Base-by-base conservation (phyloP, 2,797 vertebrate species). In the Remorina albescens region DNA sequence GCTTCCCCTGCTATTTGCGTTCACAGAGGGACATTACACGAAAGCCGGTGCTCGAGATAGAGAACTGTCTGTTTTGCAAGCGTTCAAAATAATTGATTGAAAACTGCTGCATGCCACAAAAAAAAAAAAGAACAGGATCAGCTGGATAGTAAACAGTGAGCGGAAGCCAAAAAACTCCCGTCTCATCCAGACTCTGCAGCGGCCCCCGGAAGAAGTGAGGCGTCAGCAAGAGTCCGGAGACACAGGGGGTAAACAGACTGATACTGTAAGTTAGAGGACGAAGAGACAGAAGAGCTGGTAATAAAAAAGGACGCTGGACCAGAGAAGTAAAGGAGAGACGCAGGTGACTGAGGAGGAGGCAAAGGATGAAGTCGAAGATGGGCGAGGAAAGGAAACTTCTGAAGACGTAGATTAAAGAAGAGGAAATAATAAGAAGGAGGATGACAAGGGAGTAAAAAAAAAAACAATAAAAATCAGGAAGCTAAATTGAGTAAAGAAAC, bases 121-220 rank as follows among this genome's bases (percentile, higher is more conserved):
- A n/a, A n/a, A n/a, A n/a, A n/a, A 47, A 86, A 88, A 86, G 72
- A 75, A 83, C 87, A 59, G 70, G 75, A 86, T 89, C 88, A 90
- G 82, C 84, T 36, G 13, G 70, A 80, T 70, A 58, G 75, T 21
- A 73, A 86, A 81, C 67, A 37, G 60, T 0, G 64, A 81, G 34
- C 59, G 34, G 69, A 61, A 82, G 86, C 83, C 80, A 87, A 79
- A 80, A 77, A n/a, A n/a, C n/a, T n/a, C 51, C 46, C 18, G 6
- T 74, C 60, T 62, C 42, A 25, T 66, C 68, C 69, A 46, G 51
- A 76, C 67, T 75, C 65, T 75, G 77, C 66, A 30, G 71, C 37
- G 18, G 46, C 70, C 71, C 71, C 32, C 74, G 28, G 12, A 47
- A 55, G 67, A 85, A 88, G 32, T 73, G 83, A 86, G 32, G 74